Base-by-base conservation (phyloP, 1,140 invertebrate genomes). In the Phthorimaea operculella region DNA sequence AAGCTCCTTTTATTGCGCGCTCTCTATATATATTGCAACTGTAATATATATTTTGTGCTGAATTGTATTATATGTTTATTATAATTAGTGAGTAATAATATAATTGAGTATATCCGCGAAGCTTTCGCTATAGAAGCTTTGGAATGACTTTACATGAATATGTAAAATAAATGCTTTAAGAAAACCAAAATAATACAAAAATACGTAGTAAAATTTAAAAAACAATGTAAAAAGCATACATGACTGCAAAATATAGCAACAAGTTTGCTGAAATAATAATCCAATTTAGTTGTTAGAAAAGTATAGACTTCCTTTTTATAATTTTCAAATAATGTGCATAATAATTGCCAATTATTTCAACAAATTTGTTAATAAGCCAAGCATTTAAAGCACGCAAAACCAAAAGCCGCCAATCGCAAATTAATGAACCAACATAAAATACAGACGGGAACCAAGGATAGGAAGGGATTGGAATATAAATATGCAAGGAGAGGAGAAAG, bases 401-500 rank as follows among this genome's bases (percentile, higher is more conserved):
- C 63, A 64, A 58, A 65, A 72, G 56, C 66, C 68, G 70, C 73
- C 74, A 68, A 50, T 66, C 57, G 66, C 66, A 68, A 84, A 72
- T 55, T 47, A 73, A 63, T 57, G 58, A 68, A 73, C 61, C 59
- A 72, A 78, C 74, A 58, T 67, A 72, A 74, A 64, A 74, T 72
- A 80, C 47, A 73, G 76, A 72, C 21, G 44, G 79, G 78, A 82
- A 47, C 55, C 63, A 42, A 60, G 74, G 68, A 76, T 53, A 59
- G 42, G 75, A 65, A 64, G 52, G 72, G 76, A 63, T 14, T 49
- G 15, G 61, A 70, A 65, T 60, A 51, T 71, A 59, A 70, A 72
- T 64, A 72, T 75, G 77, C 73, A 61, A 54, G 72, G 74, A 72
- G 39, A 57, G 73, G 70, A 72, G 58, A 60, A 69, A 68, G 71